These are phyloP conservation scores for Corynorhinus townsendii DNA, from an alignment of 2,113 vertebrate genomes.

Conservation along the genomic window DNA sequence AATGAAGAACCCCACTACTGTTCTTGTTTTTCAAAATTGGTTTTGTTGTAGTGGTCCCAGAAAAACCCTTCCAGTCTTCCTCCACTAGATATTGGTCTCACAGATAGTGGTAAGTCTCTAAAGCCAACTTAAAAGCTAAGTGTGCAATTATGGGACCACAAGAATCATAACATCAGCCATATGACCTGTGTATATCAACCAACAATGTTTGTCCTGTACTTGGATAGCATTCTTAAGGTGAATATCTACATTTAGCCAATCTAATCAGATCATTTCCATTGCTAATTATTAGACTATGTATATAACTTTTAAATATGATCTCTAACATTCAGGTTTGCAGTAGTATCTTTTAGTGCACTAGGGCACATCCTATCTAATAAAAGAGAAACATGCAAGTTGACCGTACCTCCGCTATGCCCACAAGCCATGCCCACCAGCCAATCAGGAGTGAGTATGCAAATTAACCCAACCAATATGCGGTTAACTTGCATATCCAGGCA, in stretches of 20 bases:
- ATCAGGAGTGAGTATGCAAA: too few species aligned
- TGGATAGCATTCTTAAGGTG: background rate
- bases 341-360: background rate
- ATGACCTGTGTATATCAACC: background rate
- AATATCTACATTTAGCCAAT: background rate
- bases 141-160: background rate
- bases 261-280: background rate
- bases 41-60: background rate
- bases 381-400: too few species aligned
- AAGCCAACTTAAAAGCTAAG: background rate
- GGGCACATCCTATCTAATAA: background rate
- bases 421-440: too few species aligned
- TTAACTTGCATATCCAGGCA: too few species aligned
- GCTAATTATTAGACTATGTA: background rate
- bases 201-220: background rate
- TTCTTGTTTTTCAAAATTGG: background rate
- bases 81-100: background rate
- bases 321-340: background rate
- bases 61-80: background rate
- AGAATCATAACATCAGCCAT: background rate
- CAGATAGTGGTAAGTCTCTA: background rate
- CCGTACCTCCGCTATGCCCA: too few species aligned
- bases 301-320: background rate
- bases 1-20: background rate
- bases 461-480: too few species aligned